A percentile compares a stretch with the other conserved stretches of the same genome.
phyloP scores from a whole-genome alignment of 1,140 invertebrate species.

The Drosophila guanche region DNA sequence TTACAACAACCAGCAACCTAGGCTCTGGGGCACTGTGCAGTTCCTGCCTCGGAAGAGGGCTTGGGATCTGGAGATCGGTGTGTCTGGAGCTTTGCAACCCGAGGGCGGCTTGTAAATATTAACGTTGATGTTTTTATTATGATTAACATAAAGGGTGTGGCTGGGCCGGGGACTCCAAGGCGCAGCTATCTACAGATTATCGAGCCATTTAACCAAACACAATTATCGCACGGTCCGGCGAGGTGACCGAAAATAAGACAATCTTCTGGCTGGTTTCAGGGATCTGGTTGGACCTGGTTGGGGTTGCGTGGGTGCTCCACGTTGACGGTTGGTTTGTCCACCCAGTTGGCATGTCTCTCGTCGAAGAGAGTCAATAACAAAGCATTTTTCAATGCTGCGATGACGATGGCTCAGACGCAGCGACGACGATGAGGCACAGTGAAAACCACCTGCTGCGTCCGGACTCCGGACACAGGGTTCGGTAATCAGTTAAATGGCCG shows the following conservation, averaged over 20 bases:
- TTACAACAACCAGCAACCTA: conserved; percentile 48
- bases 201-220: conserved; percentile 55
- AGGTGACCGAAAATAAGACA: no score
- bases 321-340: conserved; percentile 4
- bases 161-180: conserved; percentile 21
- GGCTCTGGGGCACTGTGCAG: conserved; percentile 14
- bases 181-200: conserved; percentile 58
- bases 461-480: conserved; percentile 62
- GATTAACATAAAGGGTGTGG: conserved; percentile 69
- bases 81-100: conserved; percentile 15
- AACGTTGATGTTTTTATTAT: conserved; percentile 79
- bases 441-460: conserved; percentile 75
- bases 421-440: conserved; percentile 65
- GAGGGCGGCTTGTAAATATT: conserved; percentile 70
- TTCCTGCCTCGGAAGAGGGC: no score
- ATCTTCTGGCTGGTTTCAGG: background rate
- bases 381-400: conserved; percentile 38
- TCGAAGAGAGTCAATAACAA: conserved; percentile 30
- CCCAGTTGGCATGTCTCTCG: conserved; percentile 43
- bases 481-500: conserved; percentile 74
- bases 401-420: conserved; percentile 52
- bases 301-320: conserved; percentile 19
- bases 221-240: conserved; percentile 38
- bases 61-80: conserved; percentile 11
- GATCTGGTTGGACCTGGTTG: no score